A percentile compares a stretch with the other conserved stretches of the same genome.
Conservation (phyloP, 2,888 invertebrate genomes). For the Diadegma fenestrale region DNA sequence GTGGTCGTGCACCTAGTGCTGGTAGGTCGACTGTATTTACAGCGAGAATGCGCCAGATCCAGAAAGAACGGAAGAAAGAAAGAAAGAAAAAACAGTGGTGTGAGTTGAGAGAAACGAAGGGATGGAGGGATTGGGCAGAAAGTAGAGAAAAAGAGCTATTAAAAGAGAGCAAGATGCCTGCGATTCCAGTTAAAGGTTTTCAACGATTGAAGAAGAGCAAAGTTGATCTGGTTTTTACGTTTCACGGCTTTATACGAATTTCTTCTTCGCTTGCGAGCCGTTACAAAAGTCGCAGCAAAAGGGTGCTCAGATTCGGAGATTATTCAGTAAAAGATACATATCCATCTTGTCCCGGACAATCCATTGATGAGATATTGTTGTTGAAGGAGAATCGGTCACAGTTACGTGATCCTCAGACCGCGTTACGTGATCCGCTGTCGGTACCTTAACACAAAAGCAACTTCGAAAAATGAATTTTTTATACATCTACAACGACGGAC, state of each 20-base stretch:
- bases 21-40: slow-evolving; percentile 36
- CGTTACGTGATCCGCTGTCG: too few relatives aligned
- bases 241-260: slow-evolving; percentile 42
- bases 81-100: slow-evolving; percentile 31
- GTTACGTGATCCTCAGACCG: neutral
- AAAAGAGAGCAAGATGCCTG: slow-evolving; percentile 45
- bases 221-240: slow-evolving; percentile 57
- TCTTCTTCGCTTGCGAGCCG: slow-evolving; percentile 3
- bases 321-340: neutral
- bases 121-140: slow-evolving; percentile 38
- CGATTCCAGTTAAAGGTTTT: slow-evolving; percentile 35
- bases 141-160: slow-evolving; percentile 13
- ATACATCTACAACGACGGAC: neutral
- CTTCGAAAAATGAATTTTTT: neutral
- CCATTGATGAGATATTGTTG: neutral
- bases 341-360: neutral
- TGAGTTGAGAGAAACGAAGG: slow-evolving; percentile 57
- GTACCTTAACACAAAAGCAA: neutral
- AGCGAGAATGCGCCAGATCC: slow-evolving; percentile 21
- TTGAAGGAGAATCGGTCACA: neutral
- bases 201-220: slow-evolving; percentile 40
- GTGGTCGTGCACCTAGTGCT: slow-evolving; percentile 35
- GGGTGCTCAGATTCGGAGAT: neutral
- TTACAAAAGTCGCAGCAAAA: slow-evolving; percentile 19
- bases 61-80: slow-evolving; percentile 22